Conservation (phyloP, 2,113 vertebrate genomes). For the Rhodinocichla rosea region DNA sequence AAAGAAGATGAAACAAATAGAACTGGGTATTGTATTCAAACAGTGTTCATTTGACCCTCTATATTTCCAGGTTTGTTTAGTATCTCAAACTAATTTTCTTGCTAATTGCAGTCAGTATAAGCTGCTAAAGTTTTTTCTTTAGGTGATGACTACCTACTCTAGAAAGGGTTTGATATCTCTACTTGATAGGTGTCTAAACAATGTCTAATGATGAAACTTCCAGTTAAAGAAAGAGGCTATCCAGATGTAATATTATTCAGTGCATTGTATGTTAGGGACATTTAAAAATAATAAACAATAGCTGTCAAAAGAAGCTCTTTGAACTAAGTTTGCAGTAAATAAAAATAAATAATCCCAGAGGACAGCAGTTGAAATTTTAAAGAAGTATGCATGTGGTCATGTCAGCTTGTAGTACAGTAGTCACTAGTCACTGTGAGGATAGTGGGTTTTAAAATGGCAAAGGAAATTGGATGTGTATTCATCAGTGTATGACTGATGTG, state of each 20-base stretch:
- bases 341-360: background rate
- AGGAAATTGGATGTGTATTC: background rate
- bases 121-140: background rate
- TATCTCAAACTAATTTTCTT: background rate
- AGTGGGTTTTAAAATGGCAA: background rate
- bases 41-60: background rate
- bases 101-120: background rate
- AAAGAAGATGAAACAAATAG: background rate
- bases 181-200: background rate
- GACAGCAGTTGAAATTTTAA: background rate
- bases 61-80: background rate
- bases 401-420: background rate
- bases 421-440: background rate
- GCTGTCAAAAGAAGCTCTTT: background rate
- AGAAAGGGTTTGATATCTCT: background rate
- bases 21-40: background rate
- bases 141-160: background rate
- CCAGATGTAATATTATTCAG: background rate
- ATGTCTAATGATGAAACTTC: background rate
- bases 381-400: background rate
- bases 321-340: background rate
- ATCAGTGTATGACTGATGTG: conserved; percentile 4
- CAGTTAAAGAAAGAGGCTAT: background rate
- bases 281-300: background rate
- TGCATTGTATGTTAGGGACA: background rate